A percentile compares a stretch with the other conserved stretches of the same genome.
phyloP scores from a whole-genome alignment of 1,140 invertebrate species.

The Onthophagus taurus region DNA sequence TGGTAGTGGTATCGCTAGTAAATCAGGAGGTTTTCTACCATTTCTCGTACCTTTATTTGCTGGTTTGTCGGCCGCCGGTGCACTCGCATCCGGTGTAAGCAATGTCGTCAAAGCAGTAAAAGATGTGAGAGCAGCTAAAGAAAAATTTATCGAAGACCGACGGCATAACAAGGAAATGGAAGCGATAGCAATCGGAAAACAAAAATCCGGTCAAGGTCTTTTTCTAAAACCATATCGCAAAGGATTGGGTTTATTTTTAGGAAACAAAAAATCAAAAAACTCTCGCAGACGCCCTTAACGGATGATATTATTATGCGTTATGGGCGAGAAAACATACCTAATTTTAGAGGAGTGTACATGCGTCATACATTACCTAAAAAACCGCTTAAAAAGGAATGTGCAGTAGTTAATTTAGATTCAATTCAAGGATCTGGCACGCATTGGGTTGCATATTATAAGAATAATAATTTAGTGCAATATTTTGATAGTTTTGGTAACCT shows the following conservation, averaged over 20 bases:
- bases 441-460: constrained; percentile 3
- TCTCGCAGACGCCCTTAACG: constrained; percentile 24
- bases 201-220: constrained; percentile 9
- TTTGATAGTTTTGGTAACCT: constrained; percentile 9
- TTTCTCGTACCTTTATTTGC: constrained; percentile 32
- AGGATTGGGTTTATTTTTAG: constrained; percentile 20
- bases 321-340: too few relatives aligned
- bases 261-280: constrained; percentile 20
- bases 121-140: constrained; percentile 16
- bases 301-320: too few relatives aligned
- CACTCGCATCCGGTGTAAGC: constrained; percentile 25
- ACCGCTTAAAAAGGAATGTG: background rate
- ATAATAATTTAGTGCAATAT: background rate
- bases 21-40: constrained; percentile 31
- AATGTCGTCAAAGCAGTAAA: constrained; percentile 24
- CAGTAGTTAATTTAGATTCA: constrained; percentile 4
- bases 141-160: constrained; percentile 22
- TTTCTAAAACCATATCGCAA: constrained; percentile 10
- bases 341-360: constrained; percentile 5
- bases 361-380: background rate
- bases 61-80: constrained; percentile 30
- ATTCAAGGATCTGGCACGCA: constrained; percentile 1
- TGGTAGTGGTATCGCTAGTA: too few relatives aligned
- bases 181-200: constrained; percentile 2
- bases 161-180: constrained; percentile 30